Percentiles rank a stretch among this genome's conserved stretches.
These are phyloP conservation scores for Mechanitis messenoides DNA, from an alignment of 2,888 invertebrate genomes.

Conservation along the genomic window DNA sequence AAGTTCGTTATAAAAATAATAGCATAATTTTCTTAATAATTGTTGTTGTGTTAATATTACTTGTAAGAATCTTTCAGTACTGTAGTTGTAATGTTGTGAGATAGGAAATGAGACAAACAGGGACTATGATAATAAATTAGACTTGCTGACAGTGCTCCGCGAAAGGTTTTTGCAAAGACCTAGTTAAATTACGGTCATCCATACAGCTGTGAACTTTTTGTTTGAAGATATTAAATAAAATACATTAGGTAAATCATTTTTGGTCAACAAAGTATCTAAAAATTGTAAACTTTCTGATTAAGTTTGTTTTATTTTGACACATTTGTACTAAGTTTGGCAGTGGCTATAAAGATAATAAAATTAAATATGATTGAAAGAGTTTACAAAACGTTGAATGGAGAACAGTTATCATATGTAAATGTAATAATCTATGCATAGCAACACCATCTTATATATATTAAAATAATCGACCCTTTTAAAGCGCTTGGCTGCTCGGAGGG, in stretches of 20 bases:
- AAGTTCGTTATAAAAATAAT: too few relatives aligned
- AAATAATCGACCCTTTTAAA: conserved; percentile 19
- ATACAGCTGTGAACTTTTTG: conserved; percentile 20
- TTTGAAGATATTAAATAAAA: conserved; percentile 14
- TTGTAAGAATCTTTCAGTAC: conserved; percentile 10
- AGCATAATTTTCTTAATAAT: too few relatives aligned
- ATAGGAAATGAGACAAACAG: conserved; percentile 23
- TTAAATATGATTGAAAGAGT: not conserved
- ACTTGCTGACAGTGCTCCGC: conserved; percentile 18
- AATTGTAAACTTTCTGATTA: too few relatives aligned
- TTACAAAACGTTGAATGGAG: not conserved
- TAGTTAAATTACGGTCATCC: conserved; percentile 26
- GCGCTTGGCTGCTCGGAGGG: conserved; percentile 28
- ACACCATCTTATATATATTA: not conserved
- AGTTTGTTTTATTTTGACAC: not conserved
- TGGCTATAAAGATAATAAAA: not conserved
- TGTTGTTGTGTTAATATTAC: too few relatives aligned
- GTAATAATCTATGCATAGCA: conserved; percentile 3
- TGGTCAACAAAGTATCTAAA: not conserved
- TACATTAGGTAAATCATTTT: conserved; percentile 9
- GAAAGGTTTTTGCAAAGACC: conserved; percentile 22
- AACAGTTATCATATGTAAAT: conserved; percentile 9
- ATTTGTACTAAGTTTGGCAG: not conserved
- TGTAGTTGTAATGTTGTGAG: conserved; percentile 13
- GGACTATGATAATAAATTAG: conserved; percentile 24